Conservation (phyloP, 2,888 invertebrate genomes). For the Pachydiplax longipennis region DNA sequence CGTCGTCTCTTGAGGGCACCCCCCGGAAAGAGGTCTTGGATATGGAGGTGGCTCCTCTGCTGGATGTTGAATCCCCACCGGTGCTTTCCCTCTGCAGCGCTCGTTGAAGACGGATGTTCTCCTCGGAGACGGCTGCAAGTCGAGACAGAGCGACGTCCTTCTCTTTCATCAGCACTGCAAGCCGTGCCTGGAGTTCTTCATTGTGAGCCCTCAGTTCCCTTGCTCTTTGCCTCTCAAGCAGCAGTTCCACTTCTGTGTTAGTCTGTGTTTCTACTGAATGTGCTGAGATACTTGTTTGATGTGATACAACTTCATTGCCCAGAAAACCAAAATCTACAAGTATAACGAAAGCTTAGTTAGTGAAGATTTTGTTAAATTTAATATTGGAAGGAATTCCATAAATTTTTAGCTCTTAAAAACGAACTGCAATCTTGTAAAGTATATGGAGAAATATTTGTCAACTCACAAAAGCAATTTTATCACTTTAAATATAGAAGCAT, state of each 20-base stretch:
- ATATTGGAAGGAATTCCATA: too few species aligned
- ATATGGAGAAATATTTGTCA: too few species aligned
- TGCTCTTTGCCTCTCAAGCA: conserved; percentile 59
- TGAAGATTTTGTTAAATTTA: too few species aligned
- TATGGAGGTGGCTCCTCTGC: neutral
- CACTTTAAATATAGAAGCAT: too few species aligned
- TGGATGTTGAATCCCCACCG: neutral
- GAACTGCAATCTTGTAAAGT: too few species aligned
- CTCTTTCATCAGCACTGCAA: conserved; percentile 65
- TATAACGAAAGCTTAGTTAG: neutral
- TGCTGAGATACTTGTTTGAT: neutral
- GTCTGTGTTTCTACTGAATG: conserved; percentile 47
- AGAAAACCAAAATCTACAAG: neutral
- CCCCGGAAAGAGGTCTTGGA: neutral
- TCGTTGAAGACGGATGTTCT: conserved; percentile 2
- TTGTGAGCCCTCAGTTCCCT: conserved; percentile 66
- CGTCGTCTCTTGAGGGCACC: neutral
- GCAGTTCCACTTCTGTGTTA: conserved; percentile 60
- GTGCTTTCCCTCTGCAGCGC: conserved; percentile 27
- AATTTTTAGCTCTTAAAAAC: too few species aligned
- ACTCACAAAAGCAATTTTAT: too few species aligned
- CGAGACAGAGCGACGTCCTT: neutral
- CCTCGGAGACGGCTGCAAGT: conserved; percentile 4
- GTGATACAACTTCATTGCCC: neutral
- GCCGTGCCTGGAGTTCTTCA: conserved; percentile 68